Percentiles rank a stretch among this genome's conserved stretches.
phyloP scores from a whole-genome alignment of 2,113 vertebrate genomes.

The Pygoscelis adeliae region DNA sequence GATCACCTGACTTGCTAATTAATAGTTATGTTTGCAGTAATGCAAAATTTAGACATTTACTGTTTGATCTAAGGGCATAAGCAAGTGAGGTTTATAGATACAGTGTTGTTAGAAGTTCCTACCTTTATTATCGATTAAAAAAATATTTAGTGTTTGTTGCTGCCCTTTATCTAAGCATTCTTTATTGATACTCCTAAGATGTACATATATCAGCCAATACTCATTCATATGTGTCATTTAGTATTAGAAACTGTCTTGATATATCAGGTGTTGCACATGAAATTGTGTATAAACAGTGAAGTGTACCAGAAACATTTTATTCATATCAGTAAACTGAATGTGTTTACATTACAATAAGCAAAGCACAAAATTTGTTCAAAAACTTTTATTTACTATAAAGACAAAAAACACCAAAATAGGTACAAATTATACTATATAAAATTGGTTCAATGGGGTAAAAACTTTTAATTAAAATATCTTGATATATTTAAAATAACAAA shows the following conservation, averaged over 20 bases:
- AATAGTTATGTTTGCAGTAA: neutral
- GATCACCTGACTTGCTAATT: neutral
- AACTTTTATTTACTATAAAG: conserved; percentile 93
- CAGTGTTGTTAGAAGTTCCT: neutral
- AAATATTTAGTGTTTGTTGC: neutral
- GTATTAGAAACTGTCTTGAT: neutral
- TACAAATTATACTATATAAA: conserved; percentile 93
- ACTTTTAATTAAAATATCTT: conserved; percentile 92
- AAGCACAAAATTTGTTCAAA: conserved; percentile 76
- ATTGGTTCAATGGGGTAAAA: conserved; percentile 90
- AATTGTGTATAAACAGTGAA: neutral
- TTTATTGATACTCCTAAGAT: neutral
- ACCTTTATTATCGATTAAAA: neutral
- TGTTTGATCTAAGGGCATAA: neutral
- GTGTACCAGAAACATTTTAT: neutral
- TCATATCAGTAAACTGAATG: neutral
- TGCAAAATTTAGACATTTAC: neutral
- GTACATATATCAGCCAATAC: accelerated
- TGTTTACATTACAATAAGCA: neutral
- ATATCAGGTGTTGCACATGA: neutral
- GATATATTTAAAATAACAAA: conserved; percentile 91
- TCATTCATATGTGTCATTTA: neutral
- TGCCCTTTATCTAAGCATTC: neutral
- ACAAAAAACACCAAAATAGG: conserved; percentile 89
- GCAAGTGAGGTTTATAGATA: neutral